phyloP scores from a whole-genome alignment of 2,888 invertebrate species.

The Ophioninae sp. region DNA sequence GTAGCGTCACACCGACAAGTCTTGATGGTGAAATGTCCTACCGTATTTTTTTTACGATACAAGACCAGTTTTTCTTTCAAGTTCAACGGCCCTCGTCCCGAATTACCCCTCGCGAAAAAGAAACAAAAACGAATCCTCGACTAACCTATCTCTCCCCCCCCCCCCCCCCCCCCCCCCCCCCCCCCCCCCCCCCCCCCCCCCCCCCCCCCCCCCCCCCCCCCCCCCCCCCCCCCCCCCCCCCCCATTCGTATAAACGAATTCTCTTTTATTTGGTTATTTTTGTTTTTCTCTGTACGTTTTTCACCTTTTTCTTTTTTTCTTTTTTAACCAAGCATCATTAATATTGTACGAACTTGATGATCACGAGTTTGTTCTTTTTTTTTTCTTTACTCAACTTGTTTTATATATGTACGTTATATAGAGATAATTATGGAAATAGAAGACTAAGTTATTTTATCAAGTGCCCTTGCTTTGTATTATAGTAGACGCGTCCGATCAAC shows the following conservation, averaged over 20 bases:
- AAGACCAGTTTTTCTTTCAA: constrained; percentile 27
- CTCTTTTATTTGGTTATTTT: constrained; percentile 23
- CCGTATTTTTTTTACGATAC: constrained; percentile 17
- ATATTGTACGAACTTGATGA: constrained; percentile 77
- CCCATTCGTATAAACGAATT: constrained; percentile 54
- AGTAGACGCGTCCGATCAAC: constrained; percentile 78
- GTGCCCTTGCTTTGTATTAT: constrained; percentile 85
- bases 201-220: constrained; percentile 65
- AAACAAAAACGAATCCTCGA: constrained; percentile 62
- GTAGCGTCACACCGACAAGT: neutral
- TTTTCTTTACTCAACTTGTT: constrained; percentile 79
- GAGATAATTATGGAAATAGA: constrained; percentile 81
- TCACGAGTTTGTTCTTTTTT: constrained; percentile 67
- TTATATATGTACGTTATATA: constrained; percentile 80
- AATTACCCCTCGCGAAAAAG: constrained; percentile 57
- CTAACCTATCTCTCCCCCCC: no score
- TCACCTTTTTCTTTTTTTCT: constrained; percentile 26
- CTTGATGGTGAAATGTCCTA: constrained; percentile 1
- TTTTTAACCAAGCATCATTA: constrained; percentile 71
- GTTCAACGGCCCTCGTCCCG: constrained; percentile 62
- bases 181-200: constrained; percentile 52
- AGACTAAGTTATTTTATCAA: constrained; percentile 84
- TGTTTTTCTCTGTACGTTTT: constrained; percentile 10
- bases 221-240: no score
- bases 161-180: no score